Percentiles rank a stretch among this genome's conserved stretches.
phyloP scores from a whole-genome alignment of 2,888 invertebrate genomes.

The Harpalus rufipes region DNA sequence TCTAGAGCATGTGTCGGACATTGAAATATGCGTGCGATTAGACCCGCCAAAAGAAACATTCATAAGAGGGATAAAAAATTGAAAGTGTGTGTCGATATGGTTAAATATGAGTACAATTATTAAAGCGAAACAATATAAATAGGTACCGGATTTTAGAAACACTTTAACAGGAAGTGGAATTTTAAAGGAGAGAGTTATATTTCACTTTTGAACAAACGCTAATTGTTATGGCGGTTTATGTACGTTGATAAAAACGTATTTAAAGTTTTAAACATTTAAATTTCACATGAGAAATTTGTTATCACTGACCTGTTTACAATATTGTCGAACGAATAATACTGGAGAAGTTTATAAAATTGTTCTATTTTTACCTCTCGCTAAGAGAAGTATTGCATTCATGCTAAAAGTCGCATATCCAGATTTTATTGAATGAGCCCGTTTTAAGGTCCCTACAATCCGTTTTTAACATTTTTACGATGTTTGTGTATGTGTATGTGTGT shows the following conservation, averaged over 20 bases:
- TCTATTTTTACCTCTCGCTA: too few species aligned
- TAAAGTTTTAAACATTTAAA: not conserved
- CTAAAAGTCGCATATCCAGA: too few species aligned
- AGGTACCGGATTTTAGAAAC: not conserved
- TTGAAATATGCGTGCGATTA: slow-evolving; percentile 18
- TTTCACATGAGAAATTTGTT: not conserved
- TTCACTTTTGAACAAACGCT: slow-evolving; percentile 1
- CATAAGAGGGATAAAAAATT: slow-evolving; percentile 22
- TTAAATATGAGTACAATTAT: slow-evolving; percentile 33
- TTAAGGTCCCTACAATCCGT: too few species aligned
- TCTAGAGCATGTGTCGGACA: slow-evolving; percentile 16
- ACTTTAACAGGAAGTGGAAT: slow-evolving; percentile 10
- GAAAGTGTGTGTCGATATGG: slow-evolving; percentile 25
- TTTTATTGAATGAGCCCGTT: too few species aligned
- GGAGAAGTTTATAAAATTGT: too few species aligned
- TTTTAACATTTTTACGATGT: too few species aligned
- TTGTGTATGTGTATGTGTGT: too few species aligned
- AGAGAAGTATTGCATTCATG: too few species aligned
- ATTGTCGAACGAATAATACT: too few species aligned
- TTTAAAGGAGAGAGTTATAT: slow-evolving; percentile 30
- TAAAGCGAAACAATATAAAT: slow-evolving; percentile 32
- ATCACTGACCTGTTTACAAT: too few species aligned
- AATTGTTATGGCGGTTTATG: not conserved
- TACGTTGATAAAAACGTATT: not conserved
- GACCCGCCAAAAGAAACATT: slow-evolving; percentile 13